Evolutionary conservation across 2,888 invertebrate species (phyloP).

Genomic region (Eupeodes luniger): DNA sequence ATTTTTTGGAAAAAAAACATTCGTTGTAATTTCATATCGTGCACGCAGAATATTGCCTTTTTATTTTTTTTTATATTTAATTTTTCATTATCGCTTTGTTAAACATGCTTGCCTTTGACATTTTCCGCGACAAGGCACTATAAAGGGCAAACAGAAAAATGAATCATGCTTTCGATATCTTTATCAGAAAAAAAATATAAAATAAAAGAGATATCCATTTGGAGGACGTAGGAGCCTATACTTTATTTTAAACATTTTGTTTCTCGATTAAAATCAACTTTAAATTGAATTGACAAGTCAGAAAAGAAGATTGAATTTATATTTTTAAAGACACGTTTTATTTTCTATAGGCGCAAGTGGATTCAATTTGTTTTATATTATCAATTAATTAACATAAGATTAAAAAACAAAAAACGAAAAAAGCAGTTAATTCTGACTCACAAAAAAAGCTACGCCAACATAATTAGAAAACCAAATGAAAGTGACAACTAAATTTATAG

Average conservation of each 20-base stretch:
- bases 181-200: background rate
- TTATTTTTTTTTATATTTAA: background rate
- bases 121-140: background rate
- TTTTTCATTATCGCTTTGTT: background rate
- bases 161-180: slow-evolving; percentile 20
- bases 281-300: no score
- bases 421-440: background rate
- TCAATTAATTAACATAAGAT: background rate
- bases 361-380: background rate
- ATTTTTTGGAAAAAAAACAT: background rate
- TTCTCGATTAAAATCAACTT: background rate
- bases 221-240: background rate
- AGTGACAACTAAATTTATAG: slow-evolving; percentile 8
- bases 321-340: no score
- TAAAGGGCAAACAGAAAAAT: slow-evolving; percentile 12
- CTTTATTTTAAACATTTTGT: background rate
- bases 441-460: background rate
- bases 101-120: slow-evolving; percentile 18
- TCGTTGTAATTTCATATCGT: slow-evolving; percentile 2
- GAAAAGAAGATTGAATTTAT: no score
- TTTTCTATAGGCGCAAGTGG: background rate
- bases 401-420: slow-evolving; percentile 14
- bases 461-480: slow-evolving; percentile 17
- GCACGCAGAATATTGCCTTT: slow-evolving; percentile 12
- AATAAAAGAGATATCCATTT: background rate